Evolutionary conservation across 1,140 invertebrate species (phyloP).

Genomic region (Drosophila novamexicana): DNA sequence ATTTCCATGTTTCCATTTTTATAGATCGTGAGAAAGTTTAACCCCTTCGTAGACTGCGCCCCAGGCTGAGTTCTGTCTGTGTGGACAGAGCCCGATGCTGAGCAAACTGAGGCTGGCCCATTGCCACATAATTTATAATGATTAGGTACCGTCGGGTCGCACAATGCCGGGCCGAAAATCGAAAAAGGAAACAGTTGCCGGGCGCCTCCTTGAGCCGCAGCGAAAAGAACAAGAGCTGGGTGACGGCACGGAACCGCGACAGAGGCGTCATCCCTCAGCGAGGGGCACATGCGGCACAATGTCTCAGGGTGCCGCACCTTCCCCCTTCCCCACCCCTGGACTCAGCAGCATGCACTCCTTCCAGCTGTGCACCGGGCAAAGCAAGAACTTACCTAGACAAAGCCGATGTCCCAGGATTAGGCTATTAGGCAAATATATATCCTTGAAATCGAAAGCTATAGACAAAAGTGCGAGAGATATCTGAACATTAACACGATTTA

Average conservation of each 20-base stretch:
- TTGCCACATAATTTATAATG: conserved; percentile 82
- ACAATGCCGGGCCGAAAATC: conserved; percentile 28
- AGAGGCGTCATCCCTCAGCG: conserved; percentile 70
- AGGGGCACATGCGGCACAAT: conserved; percentile 25
- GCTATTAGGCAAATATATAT: no score
- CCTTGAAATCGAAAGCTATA: no score
- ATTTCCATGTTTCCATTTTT: conserved; percentile 53
- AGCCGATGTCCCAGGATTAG: no score
- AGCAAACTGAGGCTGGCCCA: conserved; percentile 22
- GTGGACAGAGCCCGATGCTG: conserved; percentile 9
- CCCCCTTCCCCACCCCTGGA: background rate
- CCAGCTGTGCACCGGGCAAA: no score
- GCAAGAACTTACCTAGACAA: no score
- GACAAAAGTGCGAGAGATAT: no score
- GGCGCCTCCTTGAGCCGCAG: conserved; percentile 47
- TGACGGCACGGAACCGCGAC: conserved; percentile 49
- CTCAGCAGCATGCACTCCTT: background rate
- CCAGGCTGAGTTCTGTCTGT: conserved; percentile 1
- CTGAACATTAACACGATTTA: no score
- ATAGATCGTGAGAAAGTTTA: conserved; percentile 78
- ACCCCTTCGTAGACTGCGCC: conserved; percentile 55
- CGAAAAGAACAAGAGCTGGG: conserved; percentile 49
- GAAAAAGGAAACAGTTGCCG: conserved; percentile 71
- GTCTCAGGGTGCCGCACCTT: conserved; percentile 39
- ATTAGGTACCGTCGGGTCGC: conserved; percentile 60